Conservation (phyloP, 2,888 invertebrate genomes). For the Pegoplata infirma region DNA sequence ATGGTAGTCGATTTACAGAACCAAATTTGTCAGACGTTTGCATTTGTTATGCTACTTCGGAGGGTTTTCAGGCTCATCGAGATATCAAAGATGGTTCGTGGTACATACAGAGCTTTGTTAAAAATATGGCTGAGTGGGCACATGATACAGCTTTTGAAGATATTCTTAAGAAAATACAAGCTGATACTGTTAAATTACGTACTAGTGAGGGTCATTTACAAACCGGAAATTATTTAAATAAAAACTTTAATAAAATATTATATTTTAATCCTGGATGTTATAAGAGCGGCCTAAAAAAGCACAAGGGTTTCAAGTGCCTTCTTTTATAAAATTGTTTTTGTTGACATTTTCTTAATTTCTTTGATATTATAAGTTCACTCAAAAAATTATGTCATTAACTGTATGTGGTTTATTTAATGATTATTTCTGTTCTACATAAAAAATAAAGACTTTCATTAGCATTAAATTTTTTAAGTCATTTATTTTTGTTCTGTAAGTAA, state of each 20-base stretch:
- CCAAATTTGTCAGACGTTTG: slow-evolving; percentile 80
- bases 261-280: slow-evolving; percentile 83
- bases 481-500: no score
- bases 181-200: slow-evolving; percentile 77
- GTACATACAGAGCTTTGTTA: slow-evolving; percentile 85
- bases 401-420: no score
- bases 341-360: no score
- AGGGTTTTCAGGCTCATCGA: slow-evolving; percentile 80
- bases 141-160: slow-evolving; percentile 82
- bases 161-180: slow-evolving; percentile 83
- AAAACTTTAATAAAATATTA: slow-evolving; percentile 83
- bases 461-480: no score
- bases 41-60: slow-evolving; percentile 83
- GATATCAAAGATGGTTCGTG: slow-evolving; percentile 82
- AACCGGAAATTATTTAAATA: slow-evolving; percentile 82
- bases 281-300: no score
- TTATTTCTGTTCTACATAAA: no score
- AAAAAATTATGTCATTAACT: no score
- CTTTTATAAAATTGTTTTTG: no score
- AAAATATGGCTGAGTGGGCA: slow-evolving; percentile 82
- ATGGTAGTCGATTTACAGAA: slow-evolving; percentile 32
- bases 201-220: slow-evolving; percentile 78
- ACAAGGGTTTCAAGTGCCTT: no score
- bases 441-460: no score
- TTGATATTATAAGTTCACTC: no score